Conservation (phyloP, 2,113 vertebrate genomes). For the Albula goreensis region DNA sequence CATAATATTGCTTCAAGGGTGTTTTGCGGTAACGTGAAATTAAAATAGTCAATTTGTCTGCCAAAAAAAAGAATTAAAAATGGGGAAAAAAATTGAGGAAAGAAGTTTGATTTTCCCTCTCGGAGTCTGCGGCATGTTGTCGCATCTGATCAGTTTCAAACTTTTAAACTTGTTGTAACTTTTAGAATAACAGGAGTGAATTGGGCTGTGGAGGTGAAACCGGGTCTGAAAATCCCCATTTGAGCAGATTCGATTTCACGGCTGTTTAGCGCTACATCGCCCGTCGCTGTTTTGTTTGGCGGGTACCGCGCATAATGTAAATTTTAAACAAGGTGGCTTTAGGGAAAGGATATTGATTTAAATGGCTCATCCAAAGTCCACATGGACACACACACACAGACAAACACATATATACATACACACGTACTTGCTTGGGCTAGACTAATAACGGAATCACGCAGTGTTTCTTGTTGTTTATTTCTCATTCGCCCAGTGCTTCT, state of each 20-base stretch:
- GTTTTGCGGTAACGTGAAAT: background rate
- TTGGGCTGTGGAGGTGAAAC: slow-evolving; percentile 35
- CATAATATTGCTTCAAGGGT: background rate
- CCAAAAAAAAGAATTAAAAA: background rate
- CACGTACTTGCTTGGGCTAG: background rate
- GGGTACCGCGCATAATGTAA: slow-evolving; percentile 53
- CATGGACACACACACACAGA: slow-evolving; percentile 38
- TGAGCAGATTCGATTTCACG: slow-evolving; percentile 54
- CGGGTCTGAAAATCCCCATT: slow-evolving; percentile 38
- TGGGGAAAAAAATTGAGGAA: background rate
- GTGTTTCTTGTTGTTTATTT: slow-evolving; percentile 69
- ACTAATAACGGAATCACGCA: slow-evolving; percentile 52
- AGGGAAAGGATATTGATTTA: slow-evolving; percentile 54
- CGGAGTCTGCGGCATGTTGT: slow-evolving; percentile 31
- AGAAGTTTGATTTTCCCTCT: background rate
- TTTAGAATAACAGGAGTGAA: slow-evolving; percentile 37
- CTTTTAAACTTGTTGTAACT: slow-evolving; percentile 33
- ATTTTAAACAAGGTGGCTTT: slow-evolving; percentile 62
- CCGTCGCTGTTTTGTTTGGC: slow-evolving; percentile 71
- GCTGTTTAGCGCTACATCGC: slow-evolving; percentile 70
- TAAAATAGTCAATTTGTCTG: background rate
- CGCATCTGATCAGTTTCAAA: slow-evolving; percentile 25
- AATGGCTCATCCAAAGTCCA: slow-evolving; percentile 58
- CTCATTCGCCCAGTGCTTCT: background rate
- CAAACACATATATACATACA: slow-evolving; percentile 21